Conservation (phyloP, 2,797 vertebrate genomes). For the Octomys mimax region DNA sequence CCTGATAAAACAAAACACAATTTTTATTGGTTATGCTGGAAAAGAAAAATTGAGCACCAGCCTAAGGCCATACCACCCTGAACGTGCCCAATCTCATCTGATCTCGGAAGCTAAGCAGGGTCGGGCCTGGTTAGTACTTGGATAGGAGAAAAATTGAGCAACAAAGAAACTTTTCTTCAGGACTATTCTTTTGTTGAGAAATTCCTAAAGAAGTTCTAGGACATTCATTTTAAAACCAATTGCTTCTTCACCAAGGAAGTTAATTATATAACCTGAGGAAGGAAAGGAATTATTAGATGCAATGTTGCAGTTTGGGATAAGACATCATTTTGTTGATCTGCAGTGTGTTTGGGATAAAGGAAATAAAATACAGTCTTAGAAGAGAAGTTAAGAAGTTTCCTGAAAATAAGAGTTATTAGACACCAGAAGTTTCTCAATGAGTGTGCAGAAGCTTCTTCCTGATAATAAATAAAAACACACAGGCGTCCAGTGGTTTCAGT, state of each 20-base stretch:
- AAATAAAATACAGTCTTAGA: not conserved
- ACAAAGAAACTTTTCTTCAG: not conserved
- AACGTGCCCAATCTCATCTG: no score
- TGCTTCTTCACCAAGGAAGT: constrained; percentile 52
- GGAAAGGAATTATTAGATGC: constrained; percentile 33
- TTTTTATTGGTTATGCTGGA: constrained; percentile 11
- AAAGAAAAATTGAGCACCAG: constrained; percentile 27
- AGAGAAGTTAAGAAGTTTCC: constrained; percentile 7
- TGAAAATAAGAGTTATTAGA: constrained; percentile 71
- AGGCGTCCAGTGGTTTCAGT: not conserved
- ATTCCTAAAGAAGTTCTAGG: constrained; percentile 26
- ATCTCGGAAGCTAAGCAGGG: no score
- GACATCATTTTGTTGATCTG: not conserved
- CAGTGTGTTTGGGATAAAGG: not conserved
- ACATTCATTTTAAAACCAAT: not conserved
- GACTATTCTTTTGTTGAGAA: not conserved
- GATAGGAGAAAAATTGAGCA: constrained; percentile 6
- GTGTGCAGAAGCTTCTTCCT: constrained; percentile 2
- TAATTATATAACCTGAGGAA: constrained; percentile 27
- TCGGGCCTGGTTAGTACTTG: no score
- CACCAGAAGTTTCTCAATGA: constrained; percentile 8
- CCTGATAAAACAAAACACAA: constrained; percentile 17
- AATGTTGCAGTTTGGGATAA: not conserved
- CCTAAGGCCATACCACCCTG: no score
- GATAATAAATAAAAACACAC: not conserved